These are phyloP conservation scores for Diorhabda sublineata DNA, from an alignment of 1,140 invertebrate genomes.

Conservation along the genomic window DNA sequence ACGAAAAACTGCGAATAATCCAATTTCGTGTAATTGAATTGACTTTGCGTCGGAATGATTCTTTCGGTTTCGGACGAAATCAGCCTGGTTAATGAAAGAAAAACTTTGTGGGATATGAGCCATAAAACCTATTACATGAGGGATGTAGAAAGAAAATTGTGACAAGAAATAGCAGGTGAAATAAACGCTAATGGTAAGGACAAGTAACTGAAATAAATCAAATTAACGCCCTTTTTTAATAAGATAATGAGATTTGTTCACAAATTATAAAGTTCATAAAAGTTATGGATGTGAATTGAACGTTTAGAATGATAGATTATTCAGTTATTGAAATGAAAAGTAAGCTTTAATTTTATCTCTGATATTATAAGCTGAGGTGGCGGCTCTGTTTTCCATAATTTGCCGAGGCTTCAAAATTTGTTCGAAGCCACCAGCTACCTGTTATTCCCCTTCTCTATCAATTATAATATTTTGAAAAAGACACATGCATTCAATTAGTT, in stretches of 20 bases:
- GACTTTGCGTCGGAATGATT: slow-evolving; percentile 3
- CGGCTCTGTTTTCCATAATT: slow-evolving; percentile 15
- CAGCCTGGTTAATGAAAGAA: slow-evolving; percentile 4
- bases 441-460: slow-evolving; percentile 18
- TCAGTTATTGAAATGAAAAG: slow-evolving; percentile 15
- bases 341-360: slow-evolving; percentile 18
- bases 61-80: slow-evolving; percentile 4
- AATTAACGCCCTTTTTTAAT: slow-evolving; percentile 1
- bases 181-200: slow-evolving; percentile 6
- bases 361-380: slow-evolving; percentile 17
- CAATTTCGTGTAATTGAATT: background rate
- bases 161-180: slow-evolving; percentile 9
- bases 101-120: slow-evolving; percentile 12
- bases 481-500: slow-evolving; percentile 16
- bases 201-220: background rate
- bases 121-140: slow-evolving; percentile 10
- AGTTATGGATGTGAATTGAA: background rate
- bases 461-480: slow-evolving; percentile 22
- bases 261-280: background rate
- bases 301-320: background rate
- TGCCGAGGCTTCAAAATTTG: background rate
- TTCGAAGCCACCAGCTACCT: background rate
- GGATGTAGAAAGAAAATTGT: slow-evolving; percentile 11
- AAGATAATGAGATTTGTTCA: background rate
- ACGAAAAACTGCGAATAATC: slow-evolving; percentile 7